These are phyloP conservation scores for Pollimyrus isidori DNA, from an alignment of 2,113 vertebrate genomes.

Conservation along the genomic window DNA sequence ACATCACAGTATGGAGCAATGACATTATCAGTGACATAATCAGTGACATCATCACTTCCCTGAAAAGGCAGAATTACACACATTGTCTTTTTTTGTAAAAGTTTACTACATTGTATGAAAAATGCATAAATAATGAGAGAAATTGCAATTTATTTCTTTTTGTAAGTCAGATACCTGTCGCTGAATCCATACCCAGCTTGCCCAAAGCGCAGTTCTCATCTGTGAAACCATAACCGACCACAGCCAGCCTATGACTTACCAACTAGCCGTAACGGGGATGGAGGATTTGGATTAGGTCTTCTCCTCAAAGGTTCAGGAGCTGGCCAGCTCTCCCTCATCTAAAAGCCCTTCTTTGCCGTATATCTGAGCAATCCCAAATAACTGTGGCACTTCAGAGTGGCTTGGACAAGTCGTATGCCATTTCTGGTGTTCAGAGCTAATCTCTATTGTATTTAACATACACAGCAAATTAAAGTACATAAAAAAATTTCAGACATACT, in stretches of 20 bases:
- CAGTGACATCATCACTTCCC: too few relatives aligned
- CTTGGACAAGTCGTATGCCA: too few relatives aligned
- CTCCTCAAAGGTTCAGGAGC: not conserved
- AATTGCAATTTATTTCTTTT: too few relatives aligned
- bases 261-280: not conserved
- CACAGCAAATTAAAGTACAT: not conserved
- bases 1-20: not conserved
- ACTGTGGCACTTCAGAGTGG: not conserved
- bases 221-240: not conserved
- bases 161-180: too few relatives aligned
- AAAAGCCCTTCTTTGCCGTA: not conserved
- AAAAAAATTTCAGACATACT: not conserved
- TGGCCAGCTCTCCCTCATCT: not conserved
- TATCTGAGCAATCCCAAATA: not conserved
- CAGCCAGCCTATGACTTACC: not conserved
- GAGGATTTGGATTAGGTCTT: not conserved
- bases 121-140: too few relatives aligned
- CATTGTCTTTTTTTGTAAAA: too few relatives aligned
- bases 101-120: too few relatives aligned
- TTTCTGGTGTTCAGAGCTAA: not conserved
- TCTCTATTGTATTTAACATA: not conserved
- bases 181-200: too few relatives aligned
- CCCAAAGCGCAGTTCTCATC: too few relatives aligned
- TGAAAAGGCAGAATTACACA: too few relatives aligned
- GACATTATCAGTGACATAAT: not conserved